Conservation (phyloP, 2,888 invertebrate species). For the Metellina segmentata region DNA sequence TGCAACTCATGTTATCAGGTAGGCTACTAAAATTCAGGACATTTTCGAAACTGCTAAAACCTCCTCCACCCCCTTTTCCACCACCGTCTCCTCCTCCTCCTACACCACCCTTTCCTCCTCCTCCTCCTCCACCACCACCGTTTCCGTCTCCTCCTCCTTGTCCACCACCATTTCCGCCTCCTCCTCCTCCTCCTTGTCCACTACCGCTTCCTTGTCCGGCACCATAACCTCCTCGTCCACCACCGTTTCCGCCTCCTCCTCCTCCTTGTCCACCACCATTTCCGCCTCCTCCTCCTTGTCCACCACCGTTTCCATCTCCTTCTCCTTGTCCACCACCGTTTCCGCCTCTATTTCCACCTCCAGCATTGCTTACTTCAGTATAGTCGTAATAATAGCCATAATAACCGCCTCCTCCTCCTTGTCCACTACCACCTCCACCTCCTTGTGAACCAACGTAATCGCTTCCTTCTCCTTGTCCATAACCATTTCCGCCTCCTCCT, state of each 20-base stretch:
- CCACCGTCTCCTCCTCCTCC: slow-evolving; percentile 35
- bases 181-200: slow-evolving; percentile 12
- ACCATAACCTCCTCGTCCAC: slow-evolving; percentile 22
- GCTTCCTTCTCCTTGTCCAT: slow-evolving; percentile 19
- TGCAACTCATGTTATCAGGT: too few species aligned
- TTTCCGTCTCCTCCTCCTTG: not conserved
- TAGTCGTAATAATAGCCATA: slow-evolving; percentile 30
- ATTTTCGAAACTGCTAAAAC: not conserved
- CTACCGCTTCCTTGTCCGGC: slow-evolving; percentile 36
- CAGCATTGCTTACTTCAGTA: not conserved
- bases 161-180: slow-evolving; percentile 12
- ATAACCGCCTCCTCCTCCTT: slow-evolving; percentile 30
- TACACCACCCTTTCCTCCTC: not conserved
- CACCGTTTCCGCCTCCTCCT: slow-evolving; percentile 12
- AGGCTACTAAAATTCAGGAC: too few species aligned
- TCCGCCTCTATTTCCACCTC: not conserved
- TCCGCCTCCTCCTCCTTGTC: not conserved
- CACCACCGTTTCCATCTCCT: slow-evolving; percentile 3
- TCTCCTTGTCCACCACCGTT: slow-evolving; percentile 10
- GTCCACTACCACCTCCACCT: slow-evolving; percentile 23
- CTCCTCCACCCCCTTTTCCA: not conserved
- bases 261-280: slow-evolving; percentile 36
- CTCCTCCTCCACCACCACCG: not conserved
- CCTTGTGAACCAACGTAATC: slow-evolving; percentile 23
- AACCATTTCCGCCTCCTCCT: slow-evolving; percentile 11